Evolutionary conservation across 2,888 invertebrate species (phyloP).

Genomic region (Morpho deidamia): DNA sequence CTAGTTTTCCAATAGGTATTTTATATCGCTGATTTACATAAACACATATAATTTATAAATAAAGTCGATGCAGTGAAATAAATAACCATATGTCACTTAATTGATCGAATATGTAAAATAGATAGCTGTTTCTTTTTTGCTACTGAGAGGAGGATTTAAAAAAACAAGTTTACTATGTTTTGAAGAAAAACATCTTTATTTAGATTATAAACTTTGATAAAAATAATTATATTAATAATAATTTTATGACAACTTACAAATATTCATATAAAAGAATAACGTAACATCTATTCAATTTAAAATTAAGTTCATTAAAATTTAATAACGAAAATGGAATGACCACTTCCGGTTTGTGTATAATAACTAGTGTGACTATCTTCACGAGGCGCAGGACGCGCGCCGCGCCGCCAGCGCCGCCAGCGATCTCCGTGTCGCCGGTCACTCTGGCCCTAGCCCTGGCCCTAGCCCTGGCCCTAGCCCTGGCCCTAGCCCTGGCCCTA

Average conservation of each 20-base stretch:
- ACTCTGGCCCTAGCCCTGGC: neutral
- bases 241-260: constrained; percentile 79
- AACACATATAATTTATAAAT: too few species aligned
- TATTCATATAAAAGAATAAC: constrained; percentile 77
- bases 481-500: neutral
- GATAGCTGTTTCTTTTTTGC: too few species aligned
- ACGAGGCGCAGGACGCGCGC: constrained; percentile 33
- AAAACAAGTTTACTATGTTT: constrained; percentile 47
- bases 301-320: constrained; percentile 69
- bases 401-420: constrained; percentile 23
- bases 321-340: constrained; percentile 71
- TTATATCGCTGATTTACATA: too few species aligned
- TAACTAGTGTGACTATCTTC: constrained; percentile 70
- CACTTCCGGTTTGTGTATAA: constrained; percentile 70
- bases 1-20: too few species aligned
- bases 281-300: constrained; percentile 76
- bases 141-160: neutral
- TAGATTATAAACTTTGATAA: constrained; percentile 80
- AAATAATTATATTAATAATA: constrained; percentile 79
- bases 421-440: constrained; percentile 3
- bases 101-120: too few species aligned
- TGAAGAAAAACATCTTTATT: constrained; percentile 79
- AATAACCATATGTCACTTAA: too few species aligned
- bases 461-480: neutral
- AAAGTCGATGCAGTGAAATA: too few species aligned